Evolutionary conservation across 2,888 invertebrate genomes (phyloP), one percentile per base, ranked within the genome.

Genomic region (Kuschelorhynchus macadamiae): DNA sequence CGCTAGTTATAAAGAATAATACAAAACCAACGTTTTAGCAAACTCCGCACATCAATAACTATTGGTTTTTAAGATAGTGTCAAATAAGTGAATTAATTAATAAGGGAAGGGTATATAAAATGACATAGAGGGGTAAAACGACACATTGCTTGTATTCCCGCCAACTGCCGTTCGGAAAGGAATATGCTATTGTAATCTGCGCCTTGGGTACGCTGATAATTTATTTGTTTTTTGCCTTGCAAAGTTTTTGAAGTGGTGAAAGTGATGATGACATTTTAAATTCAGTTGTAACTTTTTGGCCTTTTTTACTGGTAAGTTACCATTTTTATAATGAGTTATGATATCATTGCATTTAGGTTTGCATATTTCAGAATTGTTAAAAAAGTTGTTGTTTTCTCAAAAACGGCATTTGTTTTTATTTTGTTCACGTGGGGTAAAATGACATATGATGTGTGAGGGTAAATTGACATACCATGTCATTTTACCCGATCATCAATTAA

Each of bases 61-160:
- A n/a, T n/a, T n/a, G n/a, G n/a, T n/a, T n/a, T n/a, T n/a, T n/a
- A n/a, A n/a, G n/a, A n/a, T n/a, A n/a, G n/a, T n/a, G n/a, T n/a
- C n/a, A n/a, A n/a, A n/a, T n/a, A n/a, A n/a, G n/a, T n/a, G n/a
- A n/a, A n/a, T n/a, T n/a, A n/a, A n/a, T n/a, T n/a, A n/a, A 16
- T 50, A 50, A 32, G 50, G 50, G 50, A 50, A 50, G 30, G 50
- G 18, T 50, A 32, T 50, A 50, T 32, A 50, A 50, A 50, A 50
- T 8, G 50, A 32, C 32, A 50, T 50, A 50, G 50, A 11, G 46
- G 46, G 46, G 21, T 18, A 46, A 11, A 46, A 20, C 1, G 46
- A 46, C 46, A 44, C 8, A 44, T 2, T 18, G 44, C 17, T 2
- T 46, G 9, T 17, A n/a, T 46, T 20, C 20, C 18, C 9, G n/a